Percentiles rank a stretch among this genome's conserved stretches.
Evolutionary conservation across 2,888 invertebrate species (phyloP).

Genomic region (Arctia plantaginis): DNA sequence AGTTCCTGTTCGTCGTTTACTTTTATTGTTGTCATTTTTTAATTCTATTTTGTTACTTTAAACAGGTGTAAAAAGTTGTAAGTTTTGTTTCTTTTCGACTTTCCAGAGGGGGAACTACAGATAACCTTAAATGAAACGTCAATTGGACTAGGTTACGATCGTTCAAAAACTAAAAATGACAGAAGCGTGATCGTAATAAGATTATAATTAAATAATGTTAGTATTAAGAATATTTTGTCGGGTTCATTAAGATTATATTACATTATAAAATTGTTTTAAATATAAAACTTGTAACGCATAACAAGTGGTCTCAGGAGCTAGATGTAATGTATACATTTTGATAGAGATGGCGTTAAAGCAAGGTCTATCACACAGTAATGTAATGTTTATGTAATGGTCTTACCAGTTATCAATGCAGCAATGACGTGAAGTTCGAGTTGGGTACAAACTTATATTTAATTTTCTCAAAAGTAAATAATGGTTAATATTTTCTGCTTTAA

Average conservation of each 20-base stretch:
- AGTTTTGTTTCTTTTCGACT: conserved; percentile 65
- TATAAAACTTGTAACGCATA: too few relatives aligned
- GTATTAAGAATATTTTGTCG: too few relatives aligned
- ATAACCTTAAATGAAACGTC: conserved; percentile 6
- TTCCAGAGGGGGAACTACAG: not conserved
- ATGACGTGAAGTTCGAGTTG: not conserved
- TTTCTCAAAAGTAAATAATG: too few relatives aligned
- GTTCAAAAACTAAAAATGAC: not conserved
- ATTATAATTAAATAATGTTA: too few relatives aligned
- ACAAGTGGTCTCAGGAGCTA: too few relatives aligned
- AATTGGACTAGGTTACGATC: not conserved
- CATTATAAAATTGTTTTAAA: too few relatives aligned
- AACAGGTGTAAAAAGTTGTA: conserved; percentile 30
- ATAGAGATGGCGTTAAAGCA: not conserved
- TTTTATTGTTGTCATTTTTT: conserved; percentile 79
- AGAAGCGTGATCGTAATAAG: not conserved
- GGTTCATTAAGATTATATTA: too few relatives aligned
- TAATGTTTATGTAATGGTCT: not conserved
- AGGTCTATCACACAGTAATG: not conserved
- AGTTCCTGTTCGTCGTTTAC: conserved; percentile 86
- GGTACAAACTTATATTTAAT: not conserved
- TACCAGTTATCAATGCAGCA: not conserved
- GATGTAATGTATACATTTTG: not conserved
- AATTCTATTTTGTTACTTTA: conserved; percentile 2
- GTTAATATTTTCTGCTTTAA: too few relatives aligned